phyloP scores from a whole-genome alignment of 2,113 vertebrate genomes.

The Xyliphius kryptos region DNA sequence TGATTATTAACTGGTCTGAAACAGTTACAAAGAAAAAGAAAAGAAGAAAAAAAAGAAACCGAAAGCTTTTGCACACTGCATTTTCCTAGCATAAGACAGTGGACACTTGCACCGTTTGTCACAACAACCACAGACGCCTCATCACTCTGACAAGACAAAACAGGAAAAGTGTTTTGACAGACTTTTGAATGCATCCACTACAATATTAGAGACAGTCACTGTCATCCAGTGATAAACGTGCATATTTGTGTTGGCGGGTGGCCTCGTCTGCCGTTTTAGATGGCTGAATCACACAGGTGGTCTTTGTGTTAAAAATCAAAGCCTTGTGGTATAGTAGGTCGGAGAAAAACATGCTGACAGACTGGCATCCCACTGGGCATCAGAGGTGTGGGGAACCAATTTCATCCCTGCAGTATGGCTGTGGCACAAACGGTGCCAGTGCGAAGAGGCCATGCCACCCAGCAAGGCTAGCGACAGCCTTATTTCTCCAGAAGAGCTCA shows the following conservation, averaged over 20 bases:
- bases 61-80: no score
- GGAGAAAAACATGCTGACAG: conserved; percentile 40
- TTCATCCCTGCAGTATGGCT: conserved; percentile 29
- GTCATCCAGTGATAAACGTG: conserved; percentile 27
- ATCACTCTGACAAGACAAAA: conserved; percentile 28
- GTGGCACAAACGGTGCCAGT: conserved; percentile 34
- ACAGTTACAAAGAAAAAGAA: no score
- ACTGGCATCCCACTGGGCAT: conserved; percentile 40
- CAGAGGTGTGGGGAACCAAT: conserved; percentile 34
- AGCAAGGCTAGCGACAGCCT: conserved; percentile 32
- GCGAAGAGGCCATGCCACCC: conserved; percentile 32
- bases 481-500: conserved; percentile 30
- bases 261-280: conserved; percentile 30
- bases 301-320: conserved; percentile 43
- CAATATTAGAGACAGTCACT: conserved; percentile 14
- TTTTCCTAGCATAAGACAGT: no score
- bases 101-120: conserved; percentile 35
- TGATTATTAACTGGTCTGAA: no score
- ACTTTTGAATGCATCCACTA: conserved; percentile 14
- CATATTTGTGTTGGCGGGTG: conserved; percentile 10
- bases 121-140: conserved; percentile 22
- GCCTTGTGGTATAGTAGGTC: conserved; percentile 34
- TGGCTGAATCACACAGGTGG: conserved; percentile 37
- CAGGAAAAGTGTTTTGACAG: conserved; percentile 38
- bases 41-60: no score